These are phyloP conservation scores for Gallinago nigripennis DNA, from an alignment of 2,797 vertebrate genomes.

Conservation along the genomic window DNA sequence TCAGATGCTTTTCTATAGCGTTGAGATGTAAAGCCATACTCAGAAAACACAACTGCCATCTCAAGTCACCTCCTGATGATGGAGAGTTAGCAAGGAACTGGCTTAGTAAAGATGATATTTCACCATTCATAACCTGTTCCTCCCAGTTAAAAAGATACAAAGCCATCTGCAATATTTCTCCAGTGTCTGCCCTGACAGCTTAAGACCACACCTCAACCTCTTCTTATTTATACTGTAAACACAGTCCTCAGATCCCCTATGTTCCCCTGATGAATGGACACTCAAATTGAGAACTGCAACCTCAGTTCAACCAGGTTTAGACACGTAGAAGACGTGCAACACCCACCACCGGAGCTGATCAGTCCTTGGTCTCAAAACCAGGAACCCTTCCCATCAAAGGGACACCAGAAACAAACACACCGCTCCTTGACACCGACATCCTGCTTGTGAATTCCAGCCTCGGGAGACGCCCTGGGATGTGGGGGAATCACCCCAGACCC, in stretches of 20 bases:
- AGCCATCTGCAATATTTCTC: background rate
- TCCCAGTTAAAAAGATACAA: background rate
- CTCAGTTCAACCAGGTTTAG: background rate
- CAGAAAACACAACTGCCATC: background rate
- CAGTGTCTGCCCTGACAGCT: background rate
- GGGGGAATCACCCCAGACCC: background rate
- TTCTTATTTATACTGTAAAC: background rate
- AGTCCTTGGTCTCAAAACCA: background rate
- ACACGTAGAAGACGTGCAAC: background rate
- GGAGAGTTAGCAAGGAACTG: background rate
- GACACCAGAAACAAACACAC: background rate
- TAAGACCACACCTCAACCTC: background rate
- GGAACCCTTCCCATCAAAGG: background rate
- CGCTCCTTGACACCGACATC: rapidly evolving
- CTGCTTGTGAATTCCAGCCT: background rate
- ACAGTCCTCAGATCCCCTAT: background rate
- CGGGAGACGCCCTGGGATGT: rapidly evolving
- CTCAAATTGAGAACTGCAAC: background rate
- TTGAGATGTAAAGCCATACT: background rate
- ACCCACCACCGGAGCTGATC: background rate
- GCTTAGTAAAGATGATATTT: background rate
- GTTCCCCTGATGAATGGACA: background rate
- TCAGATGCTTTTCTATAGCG: background rate
- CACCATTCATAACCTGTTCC: background rate
- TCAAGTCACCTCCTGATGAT: background rate